Conservation (phyloP, 2,797 vertebrate species). For the Acrossocheilus fasciatus region DNA sequence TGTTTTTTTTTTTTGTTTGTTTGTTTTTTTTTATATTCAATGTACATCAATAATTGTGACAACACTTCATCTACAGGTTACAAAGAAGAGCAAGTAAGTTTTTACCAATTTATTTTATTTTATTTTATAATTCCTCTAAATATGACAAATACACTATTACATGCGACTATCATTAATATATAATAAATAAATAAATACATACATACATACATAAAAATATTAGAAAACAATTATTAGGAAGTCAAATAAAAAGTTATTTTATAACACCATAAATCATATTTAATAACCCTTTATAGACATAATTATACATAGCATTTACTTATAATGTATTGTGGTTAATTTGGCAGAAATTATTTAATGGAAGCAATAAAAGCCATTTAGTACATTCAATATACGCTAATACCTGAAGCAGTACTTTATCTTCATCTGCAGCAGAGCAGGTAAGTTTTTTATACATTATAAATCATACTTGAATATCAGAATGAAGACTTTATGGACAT, state of each 20-base stretch:
- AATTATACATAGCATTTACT: neutral
- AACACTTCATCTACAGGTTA: neutral
- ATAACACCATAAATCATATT: neutral
- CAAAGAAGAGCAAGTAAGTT: neutral
- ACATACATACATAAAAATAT: neutral
- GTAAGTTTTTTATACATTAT: no score
- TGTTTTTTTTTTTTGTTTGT: neutral
- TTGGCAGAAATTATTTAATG: neutral
- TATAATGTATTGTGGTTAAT: neutral
- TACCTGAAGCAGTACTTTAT: neutral
- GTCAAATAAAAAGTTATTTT: neutral
- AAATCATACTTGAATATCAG: neutral
- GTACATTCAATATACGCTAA: neutral
- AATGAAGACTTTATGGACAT: neutral
- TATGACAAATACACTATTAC: neutral
- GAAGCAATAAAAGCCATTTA: neutral
- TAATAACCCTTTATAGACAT: neutral
- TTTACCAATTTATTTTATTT: accelerated
- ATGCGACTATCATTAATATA: neutral
- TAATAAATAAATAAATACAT: no score
- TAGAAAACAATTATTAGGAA: neutral
- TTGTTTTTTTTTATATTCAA: neutral
- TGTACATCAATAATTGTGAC: neutral
- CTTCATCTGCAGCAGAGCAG: neutral
- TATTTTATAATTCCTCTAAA: neutral